Evolutionary conservation across 1,140 invertebrate genomes (phyloP), one percentile per base, ranked within the genome.

Genomic region (Phymorhynchus buccinoides): DNA sequence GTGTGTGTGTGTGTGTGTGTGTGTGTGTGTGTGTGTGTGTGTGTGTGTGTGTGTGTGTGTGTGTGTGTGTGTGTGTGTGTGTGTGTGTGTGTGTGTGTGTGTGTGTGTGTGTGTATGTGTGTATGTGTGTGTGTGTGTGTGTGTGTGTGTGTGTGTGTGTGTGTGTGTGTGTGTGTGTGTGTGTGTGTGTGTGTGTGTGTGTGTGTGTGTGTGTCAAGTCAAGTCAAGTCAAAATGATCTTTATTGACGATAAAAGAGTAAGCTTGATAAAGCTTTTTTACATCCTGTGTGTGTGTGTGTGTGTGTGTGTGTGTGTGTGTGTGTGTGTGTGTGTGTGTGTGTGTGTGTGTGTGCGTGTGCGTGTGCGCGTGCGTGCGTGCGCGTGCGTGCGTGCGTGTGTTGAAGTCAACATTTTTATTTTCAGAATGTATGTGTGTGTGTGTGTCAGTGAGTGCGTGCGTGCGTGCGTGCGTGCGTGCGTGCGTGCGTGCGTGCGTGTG

Each of bases 401-500:
- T n/a, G n/a, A n/a, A n/a, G n/a, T n/a, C n/a, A n/a, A n/a, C n/a
- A n/a, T n/a, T n/a, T n/a, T n/a, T n/a, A n/a, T n/a, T n/a, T n/a
- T n/a, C n/a, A n/a, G n/a, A n/a, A n/a, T n/a, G n/a, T n/a, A n/a
- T n/a, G n/a, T n/a, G n/a, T n/a, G n/a, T n/a, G n/a, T n/a, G n/a
- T n/a, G n/a, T n/a, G n/a, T n/a, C n/a, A n/a, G n/a, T n/a, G n/a
- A n/a, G n/a, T n/a, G n/a, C n/a, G 48, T 71, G 66, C 30, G 66
- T 71, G 66, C n/a, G 22, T 71, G 22, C 30, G 66, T 32, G 66
- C 18, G 22, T 32, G 30, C 30, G 66, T 71, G 16, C 77, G 42
- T 79, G 37, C 35, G 37, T 79, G 77, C 35, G 77, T 79, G 77
- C 35, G 77, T 79, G 77, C 39, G 77, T 79, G 77, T 79, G 77